Conservation (phyloP, 1,140 invertebrate species). For the Schlechtendalia chinensis region DNA sequence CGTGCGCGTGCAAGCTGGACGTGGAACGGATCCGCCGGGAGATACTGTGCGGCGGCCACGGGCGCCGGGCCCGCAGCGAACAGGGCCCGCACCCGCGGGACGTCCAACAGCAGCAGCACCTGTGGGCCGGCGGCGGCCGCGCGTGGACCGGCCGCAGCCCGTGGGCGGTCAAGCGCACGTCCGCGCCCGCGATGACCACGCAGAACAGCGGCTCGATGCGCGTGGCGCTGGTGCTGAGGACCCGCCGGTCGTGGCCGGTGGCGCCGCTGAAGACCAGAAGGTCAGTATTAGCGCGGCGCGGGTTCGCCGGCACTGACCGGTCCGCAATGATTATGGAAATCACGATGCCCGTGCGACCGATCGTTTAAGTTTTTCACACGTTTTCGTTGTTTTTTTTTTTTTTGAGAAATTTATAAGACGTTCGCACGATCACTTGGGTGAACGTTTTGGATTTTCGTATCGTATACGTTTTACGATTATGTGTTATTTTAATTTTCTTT, state of each 20-base stretch:
- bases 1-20: conserved; percentile 52
- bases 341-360: no score
- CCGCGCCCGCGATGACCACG: conserved; percentile 54
- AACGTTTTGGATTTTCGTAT: no score
- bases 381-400: no score
- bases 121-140: conserved; percentile 52
- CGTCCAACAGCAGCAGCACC: conserved; percentile 51
- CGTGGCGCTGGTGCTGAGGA: conserved; percentile 53
- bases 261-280: conserved; percentile 54
- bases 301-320: no score
- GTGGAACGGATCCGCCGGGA: conserved; percentile 53
- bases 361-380: no score
- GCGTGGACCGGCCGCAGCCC: conserved; percentile 52
- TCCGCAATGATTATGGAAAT: no score
- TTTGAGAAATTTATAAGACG: no score
- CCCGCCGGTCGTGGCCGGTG: conserved; percentile 55
- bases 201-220: conserved; percentile 51
- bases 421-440: no score
- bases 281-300: no score
- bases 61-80: conserved; percentile 53
- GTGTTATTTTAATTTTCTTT: no score
- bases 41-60: conserved; percentile 52
- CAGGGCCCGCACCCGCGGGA: conserved; percentile 51
- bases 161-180: conserved; percentile 54
- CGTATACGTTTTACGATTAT: no score